Evolutionary conservation across 2,113 vertebrate species (phyloP), one percentile per base, ranked within the genome.

Genomic region (Todiramphus chloris): DNA sequence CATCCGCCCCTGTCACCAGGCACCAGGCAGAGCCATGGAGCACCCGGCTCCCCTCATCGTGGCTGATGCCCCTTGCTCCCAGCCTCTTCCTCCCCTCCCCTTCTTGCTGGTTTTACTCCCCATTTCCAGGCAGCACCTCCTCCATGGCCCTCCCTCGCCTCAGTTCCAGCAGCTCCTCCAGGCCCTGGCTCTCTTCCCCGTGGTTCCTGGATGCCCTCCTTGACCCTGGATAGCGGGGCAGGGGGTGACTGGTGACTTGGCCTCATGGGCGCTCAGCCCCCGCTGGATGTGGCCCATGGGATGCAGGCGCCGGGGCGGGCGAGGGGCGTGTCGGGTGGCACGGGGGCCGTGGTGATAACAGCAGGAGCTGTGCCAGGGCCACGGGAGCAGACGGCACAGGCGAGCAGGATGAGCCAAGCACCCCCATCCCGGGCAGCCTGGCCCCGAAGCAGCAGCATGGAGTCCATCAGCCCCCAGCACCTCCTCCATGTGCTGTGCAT

Each of bases 71-170:
- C 76, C n/a, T 21, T 9, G 33, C 21, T 35, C 63, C 24, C 67
- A n/a, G 55, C 77, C 10, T 37, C 24, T 16, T 89, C 70, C 74
- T 81, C 51, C 24, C 0, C 46, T 83, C 58, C 33, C 18, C 20
- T 64, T 48, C 66, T 51, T 4, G 0, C 37, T 33, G 63, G 4
- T 18, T 83, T 73, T 33, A 35, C 39, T 83, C 68, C 83, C 56
- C 51, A 41, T 70, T 93, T 93, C 92, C 93, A 92, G 46, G 60
- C 83, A 89, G 69, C 93, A 41, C 83, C 77, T 87, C 87, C 68
- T 69, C 91, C 80, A 59, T 14, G 1, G 31, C 60, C 59, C 67
- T 85, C 83, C 80, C 89, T 69, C 21, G 4, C 62, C 60, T 63
- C 16, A 1, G 9, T 35, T 37, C 58, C 74, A 35, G 53, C 53